Conservation (phyloP, 2,888 invertebrate species). For the Siphlonurus alternatus region DNA sequence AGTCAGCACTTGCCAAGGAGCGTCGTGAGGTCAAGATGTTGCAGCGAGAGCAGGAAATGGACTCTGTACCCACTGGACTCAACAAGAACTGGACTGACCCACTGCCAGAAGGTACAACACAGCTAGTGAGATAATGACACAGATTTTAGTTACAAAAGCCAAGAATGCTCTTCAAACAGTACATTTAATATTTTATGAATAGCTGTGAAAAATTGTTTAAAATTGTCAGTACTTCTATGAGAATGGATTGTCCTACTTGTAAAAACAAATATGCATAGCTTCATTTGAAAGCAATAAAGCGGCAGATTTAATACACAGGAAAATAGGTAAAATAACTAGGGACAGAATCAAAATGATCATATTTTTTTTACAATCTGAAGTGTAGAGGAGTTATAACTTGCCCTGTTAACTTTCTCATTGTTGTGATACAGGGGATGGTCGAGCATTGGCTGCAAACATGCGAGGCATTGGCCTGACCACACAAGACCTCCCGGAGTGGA, state of each 20-base stretch:
- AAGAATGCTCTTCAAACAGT: not conserved
- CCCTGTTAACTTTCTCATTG: not conserved
- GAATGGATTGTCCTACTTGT: too few relatives aligned
- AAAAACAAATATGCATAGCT: too few relatives aligned
- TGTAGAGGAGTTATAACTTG: too few relatives aligned
- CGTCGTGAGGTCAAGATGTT: constrained; percentile 90
- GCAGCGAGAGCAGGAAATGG: constrained; percentile 85
- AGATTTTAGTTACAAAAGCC: not conserved
- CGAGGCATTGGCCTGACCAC: constrained; percentile 68
- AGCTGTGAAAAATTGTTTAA: too few relatives aligned
- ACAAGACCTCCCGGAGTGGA: constrained; percentile 97
- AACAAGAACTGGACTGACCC: constrained; percentile 97
- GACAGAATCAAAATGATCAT: not conserved
- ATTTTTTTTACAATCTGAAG: not conserved
- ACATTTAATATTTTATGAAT: constrained; percentile 5
- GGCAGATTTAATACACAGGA: too few relatives aligned
- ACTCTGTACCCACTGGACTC: constrained; percentile 59
- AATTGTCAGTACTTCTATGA: too few relatives aligned
- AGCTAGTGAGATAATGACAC: too few relatives aligned
- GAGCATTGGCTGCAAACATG: constrained; percentile 57
- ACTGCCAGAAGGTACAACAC: constrained; percentile 57
- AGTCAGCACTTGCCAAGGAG: constrained; percentile 94
- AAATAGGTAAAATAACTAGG: too few relatives aligned
- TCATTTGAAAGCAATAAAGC: too few relatives aligned
- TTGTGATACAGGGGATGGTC: constrained; percentile 36